These are phyloP conservation scores for Catocala sponsa DNA, from an alignment of 2,888 invertebrate genomes.

Conservation along the genomic window DNA sequence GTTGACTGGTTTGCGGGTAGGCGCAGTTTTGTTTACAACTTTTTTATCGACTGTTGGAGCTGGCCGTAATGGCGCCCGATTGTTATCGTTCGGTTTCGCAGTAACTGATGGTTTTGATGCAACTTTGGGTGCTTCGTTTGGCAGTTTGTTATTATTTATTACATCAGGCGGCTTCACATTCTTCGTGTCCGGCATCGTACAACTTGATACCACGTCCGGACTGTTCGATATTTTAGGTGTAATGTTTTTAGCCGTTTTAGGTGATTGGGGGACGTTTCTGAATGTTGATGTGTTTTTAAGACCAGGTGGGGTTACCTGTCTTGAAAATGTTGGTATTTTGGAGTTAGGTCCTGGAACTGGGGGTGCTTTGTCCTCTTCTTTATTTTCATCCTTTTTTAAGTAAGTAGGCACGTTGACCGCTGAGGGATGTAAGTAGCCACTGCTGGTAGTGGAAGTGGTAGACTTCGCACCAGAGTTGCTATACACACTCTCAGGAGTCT, in stretches of 20 bases:
- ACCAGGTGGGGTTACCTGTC: conserved; percentile 85
- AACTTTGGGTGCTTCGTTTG: conserved; percentile 81
- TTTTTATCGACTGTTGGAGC: conserved; percentile 79
- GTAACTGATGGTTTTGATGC: conserved; percentile 78
- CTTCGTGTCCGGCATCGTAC: conserved; percentile 85
- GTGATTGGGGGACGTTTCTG: conserved; percentile 76
- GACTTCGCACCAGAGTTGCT: conserved; percentile 89
- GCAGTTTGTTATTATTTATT: conserved; percentile 85
- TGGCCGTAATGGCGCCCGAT: conserved; percentile 75
- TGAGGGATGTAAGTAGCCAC: conserved; percentile 92
- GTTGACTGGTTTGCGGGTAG: conserved; percentile 69
- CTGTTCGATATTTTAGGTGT: conserved; percentile 86
- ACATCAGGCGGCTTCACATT: conserved; percentile 89
- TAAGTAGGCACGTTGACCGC: conserved; percentile 90
- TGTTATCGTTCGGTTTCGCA: conserved; percentile 77
- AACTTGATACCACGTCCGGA: conserved; percentile 92
- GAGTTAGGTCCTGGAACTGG: conserved; percentile 79
- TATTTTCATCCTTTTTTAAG: conserved; percentile 65
- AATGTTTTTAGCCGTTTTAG: conserved; percentile 72
- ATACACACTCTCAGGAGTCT: conserved; percentile 89
- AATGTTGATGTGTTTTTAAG: conserved; percentile 80
- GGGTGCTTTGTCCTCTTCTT: conserved; percentile 73
- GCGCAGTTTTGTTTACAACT: conserved; percentile 65
- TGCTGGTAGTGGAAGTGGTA: conserved; percentile 89
- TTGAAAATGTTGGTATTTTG: conserved; percentile 81